Percentiles rank a stretch among this genome's conserved stretches.
Conservation (phyloP, 2,888 invertebrate species). For the Drosophila yooni region DNA sequence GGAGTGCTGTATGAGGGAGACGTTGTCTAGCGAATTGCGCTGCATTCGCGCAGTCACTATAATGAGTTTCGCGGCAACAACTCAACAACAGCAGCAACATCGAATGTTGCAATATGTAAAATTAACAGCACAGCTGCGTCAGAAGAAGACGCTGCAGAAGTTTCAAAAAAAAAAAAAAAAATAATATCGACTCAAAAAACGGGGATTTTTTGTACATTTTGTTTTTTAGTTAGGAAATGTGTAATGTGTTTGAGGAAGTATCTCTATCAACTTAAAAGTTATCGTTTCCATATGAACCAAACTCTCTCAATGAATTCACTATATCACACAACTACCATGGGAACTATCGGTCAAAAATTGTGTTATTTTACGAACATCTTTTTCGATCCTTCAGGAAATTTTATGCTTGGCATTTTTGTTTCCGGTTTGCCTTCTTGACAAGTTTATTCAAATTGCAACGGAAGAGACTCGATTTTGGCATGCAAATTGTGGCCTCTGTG, state of each 20-base stretch:
- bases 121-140: conserved; percentile 58
- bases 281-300: no score
- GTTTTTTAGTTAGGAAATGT: not conserved
- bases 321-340: not conserved
- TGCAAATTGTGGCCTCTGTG: conserved; percentile 27
- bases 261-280: not conserved
- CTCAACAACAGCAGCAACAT: conserved; percentile 32
- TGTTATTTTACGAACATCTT: not conserved
- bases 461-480: conserved; percentile 15
- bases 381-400: not conserved
- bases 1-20: not conserved
- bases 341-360: not conserved
- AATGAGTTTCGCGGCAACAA: conserved; percentile 61
- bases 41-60: conserved; percentile 76
- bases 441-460: conserved; percentile 27
- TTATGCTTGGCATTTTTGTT: not conserved
- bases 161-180: conserved; percentile 3
- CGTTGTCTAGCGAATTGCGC: conserved; percentile 42
- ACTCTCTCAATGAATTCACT: not conserved
- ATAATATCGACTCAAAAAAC: conserved; percentile 3
- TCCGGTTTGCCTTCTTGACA: not conserved
- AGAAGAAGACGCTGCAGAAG: conserved; percentile 34
- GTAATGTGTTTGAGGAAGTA: not conserved
- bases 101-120: conserved; percentile 71
- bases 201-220: not conserved